phyloP scores from a whole-genome alignment of 1,140 invertebrate species.

The Coenobita brevimanus region DNA sequence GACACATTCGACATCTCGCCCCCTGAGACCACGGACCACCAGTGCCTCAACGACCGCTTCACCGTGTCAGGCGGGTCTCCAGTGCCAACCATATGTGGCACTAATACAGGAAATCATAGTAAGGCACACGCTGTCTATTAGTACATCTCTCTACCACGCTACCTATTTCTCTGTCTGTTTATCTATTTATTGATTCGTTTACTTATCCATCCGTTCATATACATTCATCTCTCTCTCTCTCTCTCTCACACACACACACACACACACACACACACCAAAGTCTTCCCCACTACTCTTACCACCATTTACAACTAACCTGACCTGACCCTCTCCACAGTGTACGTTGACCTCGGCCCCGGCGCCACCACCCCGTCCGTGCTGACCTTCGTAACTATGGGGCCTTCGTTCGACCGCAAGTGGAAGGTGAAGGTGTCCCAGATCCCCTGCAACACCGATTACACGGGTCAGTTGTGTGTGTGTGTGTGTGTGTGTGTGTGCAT shows the following conservation, averaged over 20 bases:
- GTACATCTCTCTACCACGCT: neutral
- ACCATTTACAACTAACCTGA: neutral
- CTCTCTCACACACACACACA: too few species aligned
- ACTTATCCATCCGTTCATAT: too few species aligned
- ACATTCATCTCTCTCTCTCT: too few species aligned
- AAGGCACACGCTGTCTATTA: slow-evolving; percentile 79
- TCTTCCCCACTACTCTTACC: neutral
- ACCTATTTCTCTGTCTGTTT: slow-evolving; percentile 76
- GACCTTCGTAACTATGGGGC: slow-evolving; percentile 68
- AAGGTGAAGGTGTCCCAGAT: slow-evolving; percentile 69
- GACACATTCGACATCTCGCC: slow-evolving; percentile 82
- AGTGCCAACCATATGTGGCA: slow-evolving; percentile 86
- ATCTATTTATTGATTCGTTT: too few species aligned
- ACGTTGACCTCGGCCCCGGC: slow-evolving; percentile 58
- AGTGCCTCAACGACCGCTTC: slow-evolving; percentile 89
- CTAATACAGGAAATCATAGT: slow-evolving; percentile 89
- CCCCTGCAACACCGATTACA: slow-evolving; percentile 64
- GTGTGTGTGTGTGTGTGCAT: neutral
- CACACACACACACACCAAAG: too few species aligned
- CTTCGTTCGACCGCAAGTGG: slow-evolving; percentile 69
- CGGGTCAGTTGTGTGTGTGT: slow-evolving; percentile 25
- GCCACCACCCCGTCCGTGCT: slow-evolving; percentile 60
- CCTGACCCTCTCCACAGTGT: slow-evolving; percentile 41
- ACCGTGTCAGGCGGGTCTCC: slow-evolving; percentile 87
- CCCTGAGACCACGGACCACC: slow-evolving; percentile 83